phyloP scores from a whole-genome alignment of 2,113 vertebrate genomes.

The Edolisoma coerulescens region DNA sequence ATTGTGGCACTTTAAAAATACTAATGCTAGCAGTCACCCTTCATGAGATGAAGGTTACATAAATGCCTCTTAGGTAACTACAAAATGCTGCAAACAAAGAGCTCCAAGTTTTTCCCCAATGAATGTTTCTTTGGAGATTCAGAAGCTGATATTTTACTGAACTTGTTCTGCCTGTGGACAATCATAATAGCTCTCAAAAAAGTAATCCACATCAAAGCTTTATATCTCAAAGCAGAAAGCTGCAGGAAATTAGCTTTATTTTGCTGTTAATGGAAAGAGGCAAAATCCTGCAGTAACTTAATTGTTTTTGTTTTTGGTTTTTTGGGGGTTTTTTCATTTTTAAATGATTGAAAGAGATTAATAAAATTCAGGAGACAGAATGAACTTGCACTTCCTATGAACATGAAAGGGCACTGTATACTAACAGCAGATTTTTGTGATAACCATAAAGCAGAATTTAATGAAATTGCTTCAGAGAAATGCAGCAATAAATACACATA shows the following conservation, averaged over 20 bases:
- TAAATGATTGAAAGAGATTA: slow-evolving; percentile 1
- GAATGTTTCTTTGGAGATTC: slow-evolving; percentile 2
- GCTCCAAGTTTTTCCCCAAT: not conserved
- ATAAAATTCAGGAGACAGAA: slow-evolving; percentile 20
- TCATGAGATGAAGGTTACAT: not conserved
- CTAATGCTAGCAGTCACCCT: not conserved
- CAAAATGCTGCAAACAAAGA: slow-evolving; percentile 5
- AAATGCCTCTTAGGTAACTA: not conserved
- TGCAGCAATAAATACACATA: slow-evolving; percentile 17
- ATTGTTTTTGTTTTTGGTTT: accelerated
- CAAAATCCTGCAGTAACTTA: not conserved
- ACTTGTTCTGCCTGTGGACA: slow-evolving; percentile 18
- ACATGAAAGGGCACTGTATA: not conserved
- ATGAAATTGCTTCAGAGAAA: slow-evolving; percentile 47
- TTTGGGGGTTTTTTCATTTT: not conserved
- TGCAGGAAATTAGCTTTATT: slow-evolving; percentile 47
- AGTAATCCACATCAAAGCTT: slow-evolving; percentile 20
- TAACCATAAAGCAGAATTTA: slow-evolving; percentile 24
- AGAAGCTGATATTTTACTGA: slow-evolving; percentile 8
- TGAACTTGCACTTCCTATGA: not conserved
- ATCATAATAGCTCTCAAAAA: slow-evolving; percentile 34
- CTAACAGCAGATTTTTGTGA: not conserved
- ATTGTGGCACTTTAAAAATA: not conserved
- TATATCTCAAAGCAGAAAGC: slow-evolving; percentile 16
- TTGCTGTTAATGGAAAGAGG: slow-evolving; percentile 22